A percentile compares a stretch with the other conserved stretches of the same genome.
Evolutionary conservation across 1,140 invertebrate species (phyloP).

Genomic region (Proctacanthus coquilletti): DNA sequence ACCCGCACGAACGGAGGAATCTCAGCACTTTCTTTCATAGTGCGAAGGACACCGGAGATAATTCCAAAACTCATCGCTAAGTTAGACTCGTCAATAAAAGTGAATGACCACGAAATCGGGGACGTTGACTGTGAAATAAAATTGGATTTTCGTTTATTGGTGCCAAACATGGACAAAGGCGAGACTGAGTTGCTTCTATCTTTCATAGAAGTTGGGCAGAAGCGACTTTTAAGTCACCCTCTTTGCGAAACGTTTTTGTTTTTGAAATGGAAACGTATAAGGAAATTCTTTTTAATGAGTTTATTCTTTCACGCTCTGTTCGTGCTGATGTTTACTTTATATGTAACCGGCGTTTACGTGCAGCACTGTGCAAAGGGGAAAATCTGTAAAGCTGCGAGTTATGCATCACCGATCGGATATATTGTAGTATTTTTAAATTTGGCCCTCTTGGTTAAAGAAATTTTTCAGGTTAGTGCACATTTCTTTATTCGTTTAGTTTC

Average conservation of each 20-base stretch:
- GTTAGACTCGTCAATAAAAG: constrained; percentile 57
- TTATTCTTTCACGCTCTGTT: constrained; percentile 62
- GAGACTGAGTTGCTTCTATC: constrained; percentile 57
- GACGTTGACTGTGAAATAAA: constrained; percentile 70
- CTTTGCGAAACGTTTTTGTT: constrained; percentile 66
- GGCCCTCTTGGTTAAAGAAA: constrained; percentile 48
- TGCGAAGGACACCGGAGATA: constrained; percentile 62
- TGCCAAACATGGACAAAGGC: constrained; percentile 42
- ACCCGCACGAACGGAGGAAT: constrained; percentile 61
- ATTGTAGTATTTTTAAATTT: constrained; percentile 43
- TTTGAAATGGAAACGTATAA: constrained; percentile 64
- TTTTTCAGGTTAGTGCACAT: constrained; percentile 39
- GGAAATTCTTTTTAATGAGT: constrained; percentile 69
- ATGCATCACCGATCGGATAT: constrained; percentile 37
- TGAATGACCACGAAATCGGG: constrained; percentile 65
- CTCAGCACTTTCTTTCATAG: constrained; percentile 62
- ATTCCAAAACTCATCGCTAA: constrained; percentile 51
- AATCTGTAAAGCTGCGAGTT: constrained; percentile 31
- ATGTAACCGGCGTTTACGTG: constrained; percentile 41
- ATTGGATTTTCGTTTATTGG: constrained; percentile 54
- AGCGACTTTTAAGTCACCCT: constrained; percentile 61
- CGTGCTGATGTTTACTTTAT: constrained; percentile 53
- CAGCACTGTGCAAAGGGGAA: constrained; percentile 24
- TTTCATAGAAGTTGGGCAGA: constrained; percentile 60
- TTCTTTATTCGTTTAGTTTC: too few relatives aligned